Percentiles rank a stretch among this genome's conserved stretches.
Evolutionary conservation across 1,140 invertebrate genomes (phyloP).

Genomic region (Drosophila setifemur): DNA sequence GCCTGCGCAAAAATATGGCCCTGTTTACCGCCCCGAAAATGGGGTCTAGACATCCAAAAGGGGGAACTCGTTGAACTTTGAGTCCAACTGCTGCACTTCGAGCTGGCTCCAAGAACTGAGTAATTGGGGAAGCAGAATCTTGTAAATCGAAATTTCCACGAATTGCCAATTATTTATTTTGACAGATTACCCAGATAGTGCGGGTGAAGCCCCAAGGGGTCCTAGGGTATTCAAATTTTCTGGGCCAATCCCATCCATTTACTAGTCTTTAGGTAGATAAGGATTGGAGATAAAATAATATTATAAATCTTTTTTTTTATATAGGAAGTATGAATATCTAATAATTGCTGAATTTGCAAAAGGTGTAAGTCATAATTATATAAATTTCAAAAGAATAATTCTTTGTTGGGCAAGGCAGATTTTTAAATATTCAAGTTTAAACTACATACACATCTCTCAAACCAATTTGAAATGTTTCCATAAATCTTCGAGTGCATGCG

Average conservation of each 20-base stretch:
- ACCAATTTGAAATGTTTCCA: background rate
- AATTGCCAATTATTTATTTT: slow-evolving; percentile 14
- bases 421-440: background rate
- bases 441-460: too few species aligned
- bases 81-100: slow-evolving; percentile 10
- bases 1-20: slow-evolving; percentile 9
- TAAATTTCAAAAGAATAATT: background rate
- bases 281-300: slow-evolving; percentile 13
- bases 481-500: background rate
- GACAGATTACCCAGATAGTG: slow-evolving; percentile 9
- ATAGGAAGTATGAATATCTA: background rate
- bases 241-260: background rate
- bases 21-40: background rate
- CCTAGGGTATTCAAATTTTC: slow-evolving; percentile 12
- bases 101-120: background rate
- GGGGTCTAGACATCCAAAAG: slow-evolving; percentile 18
- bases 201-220: background rate
- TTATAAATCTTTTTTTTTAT: background rate
- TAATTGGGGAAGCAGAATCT: background rate
- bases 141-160: slow-evolving; percentile 18
- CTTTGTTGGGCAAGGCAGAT: too few species aligned
- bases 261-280: background rate
- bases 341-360: background rate
- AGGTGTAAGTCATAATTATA: slow-evolving; percentile 3
- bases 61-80: slow-evolving; percentile 25